Conservation (phyloP, 2,888 invertebrate species). For the Quadroppia sp. region DNA sequence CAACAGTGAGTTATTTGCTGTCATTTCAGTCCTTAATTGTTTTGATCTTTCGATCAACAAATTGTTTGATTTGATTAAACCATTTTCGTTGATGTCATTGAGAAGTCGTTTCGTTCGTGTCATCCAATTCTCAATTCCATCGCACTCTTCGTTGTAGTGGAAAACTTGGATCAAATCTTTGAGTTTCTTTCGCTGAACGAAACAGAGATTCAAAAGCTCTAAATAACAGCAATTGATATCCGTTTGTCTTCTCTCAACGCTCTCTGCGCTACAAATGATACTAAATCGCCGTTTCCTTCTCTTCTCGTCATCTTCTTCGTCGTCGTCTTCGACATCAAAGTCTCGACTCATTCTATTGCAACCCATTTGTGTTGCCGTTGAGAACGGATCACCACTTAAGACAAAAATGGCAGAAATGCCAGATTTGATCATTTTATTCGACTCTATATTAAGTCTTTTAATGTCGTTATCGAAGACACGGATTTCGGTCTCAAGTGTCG, state of each 20-base stretch:
- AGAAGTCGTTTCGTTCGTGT: slow-evolving; percentile 65
- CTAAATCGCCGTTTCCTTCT: slow-evolving; percentile 58
- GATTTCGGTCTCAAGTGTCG: slow-evolving; percentile 79
- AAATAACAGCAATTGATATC: slow-evolving; percentile 76
- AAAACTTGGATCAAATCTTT: slow-evolving; percentile 88
- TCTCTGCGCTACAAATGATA: slow-evolving; percentile 55
- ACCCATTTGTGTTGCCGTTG: background rate
- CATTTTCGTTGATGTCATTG: background rate
- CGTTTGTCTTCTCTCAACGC: slow-evolving; percentile 72
- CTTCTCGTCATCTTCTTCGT: slow-evolving; percentile 79
- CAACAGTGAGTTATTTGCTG: slow-evolving; percentile 84
- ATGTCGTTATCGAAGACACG: slow-evolving; percentile 83
- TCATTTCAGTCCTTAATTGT: slow-evolving; percentile 91
- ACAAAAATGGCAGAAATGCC: slow-evolving; percentile 68
- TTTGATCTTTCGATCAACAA: slow-evolving; percentile 92
- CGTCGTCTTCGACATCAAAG: slow-evolving; percentile 61
- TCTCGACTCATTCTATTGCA: slow-evolving; percentile 46
- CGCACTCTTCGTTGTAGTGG: slow-evolving; percentile 92
- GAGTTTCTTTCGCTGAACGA: slow-evolving; percentile 71
- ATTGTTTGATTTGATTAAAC: slow-evolving; percentile 67
- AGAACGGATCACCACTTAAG: slow-evolving; percentile 40
- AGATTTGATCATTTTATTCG: slow-evolving; percentile 67
- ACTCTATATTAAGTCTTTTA: slow-evolving; percentile 71
- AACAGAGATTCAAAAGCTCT: slow-evolving; percentile 72
- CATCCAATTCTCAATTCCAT: slow-evolving; percentile 97